These are phyloP conservation scores for Synanthedon formicaeformis DNA, from an alignment of 2,888 invertebrate species.

Conservation along the genomic window DNA sequence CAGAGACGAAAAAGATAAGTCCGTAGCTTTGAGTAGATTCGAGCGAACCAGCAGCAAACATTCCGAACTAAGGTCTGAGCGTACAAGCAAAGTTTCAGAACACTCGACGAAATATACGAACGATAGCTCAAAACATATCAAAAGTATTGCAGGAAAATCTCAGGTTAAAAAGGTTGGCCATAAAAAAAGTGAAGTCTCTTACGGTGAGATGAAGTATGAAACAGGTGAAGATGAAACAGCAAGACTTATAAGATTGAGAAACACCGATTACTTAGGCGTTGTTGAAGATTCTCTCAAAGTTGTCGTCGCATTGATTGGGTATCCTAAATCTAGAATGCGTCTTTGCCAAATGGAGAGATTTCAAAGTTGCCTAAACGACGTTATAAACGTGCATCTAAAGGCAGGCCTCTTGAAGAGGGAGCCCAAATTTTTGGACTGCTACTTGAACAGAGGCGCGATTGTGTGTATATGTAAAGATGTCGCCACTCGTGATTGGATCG, in stretches of 20 bases:
- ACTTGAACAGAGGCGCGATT: slow-evolving; percentile 50
- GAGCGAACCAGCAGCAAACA: slow-evolving; percentile 5
- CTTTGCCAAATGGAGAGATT: slow-evolving; percentile 46
- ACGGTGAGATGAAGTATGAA: slow-evolving; percentile 38
- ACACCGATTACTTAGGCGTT: slow-evolving; percentile 44
- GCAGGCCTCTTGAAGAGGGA: slow-evolving; percentile 38
- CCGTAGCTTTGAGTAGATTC: slow-evolving; percentile 17
- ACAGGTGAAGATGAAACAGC: slow-evolving; percentile 45
- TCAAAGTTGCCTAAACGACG: slow-evolving; percentile 36
- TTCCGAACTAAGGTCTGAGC: neutral
- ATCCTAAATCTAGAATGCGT: slow-evolving; percentile 51
- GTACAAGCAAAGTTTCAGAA: slow-evolving; percentile 12
- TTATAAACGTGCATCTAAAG: slow-evolving; percentile 53
- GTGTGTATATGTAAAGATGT: slow-evolving; percentile 52
- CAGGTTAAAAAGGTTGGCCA: slow-evolving; percentile 12
- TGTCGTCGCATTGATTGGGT: slow-evolving; percentile 45
- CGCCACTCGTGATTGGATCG: slow-evolving; percentile 52
- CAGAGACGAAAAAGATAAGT: slow-evolving; percentile 22
- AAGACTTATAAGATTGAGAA: slow-evolving; percentile 41
- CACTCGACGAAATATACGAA: slow-evolving; percentile 10
- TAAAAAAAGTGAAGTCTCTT: slow-evolving; percentile 28
- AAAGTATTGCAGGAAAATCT: slow-evolving; percentile 24
- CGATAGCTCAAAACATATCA: slow-evolving; percentile 12
- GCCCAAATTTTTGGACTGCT: slow-evolving; percentile 50
- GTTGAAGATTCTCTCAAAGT: slow-evolving; percentile 47